Evolutionary conservation across 2,797 vertebrate species (phyloP).

Genomic region (Balearica regulorum): DNA sequence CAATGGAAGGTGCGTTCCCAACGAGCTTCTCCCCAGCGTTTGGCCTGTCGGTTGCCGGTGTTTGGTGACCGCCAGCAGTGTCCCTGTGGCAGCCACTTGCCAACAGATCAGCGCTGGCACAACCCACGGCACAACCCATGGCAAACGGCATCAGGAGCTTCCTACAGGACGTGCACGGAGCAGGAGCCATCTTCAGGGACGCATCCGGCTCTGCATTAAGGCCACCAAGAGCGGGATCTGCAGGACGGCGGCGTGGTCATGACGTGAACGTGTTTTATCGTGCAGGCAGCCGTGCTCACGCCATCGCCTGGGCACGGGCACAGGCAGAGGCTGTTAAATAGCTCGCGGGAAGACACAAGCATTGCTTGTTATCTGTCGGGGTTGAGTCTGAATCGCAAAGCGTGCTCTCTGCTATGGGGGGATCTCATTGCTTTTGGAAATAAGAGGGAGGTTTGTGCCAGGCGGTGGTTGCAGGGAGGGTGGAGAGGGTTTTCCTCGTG

Average conservation of each 20-base stretch:
- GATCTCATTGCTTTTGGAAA: not conserved
- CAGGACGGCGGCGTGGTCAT: not conserved
- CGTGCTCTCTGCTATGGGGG: not conserved
- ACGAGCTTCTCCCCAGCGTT: not conserved
- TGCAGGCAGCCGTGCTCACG: not conserved
- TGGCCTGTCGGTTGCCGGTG: fast-evolving
- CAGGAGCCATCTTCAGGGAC: not conserved
- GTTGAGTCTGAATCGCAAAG: not conserved
- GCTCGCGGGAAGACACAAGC: not conserved
- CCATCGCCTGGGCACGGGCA: not conserved
- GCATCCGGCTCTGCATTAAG: not conserved
- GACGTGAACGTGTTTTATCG: not conserved
- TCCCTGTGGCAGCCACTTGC: not conserved
- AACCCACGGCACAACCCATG: not conserved
- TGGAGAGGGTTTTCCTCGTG: not conserved
- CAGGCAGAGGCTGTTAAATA: not conserved
- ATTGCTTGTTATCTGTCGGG: not conserved
- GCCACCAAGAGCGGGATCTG: not conserved
- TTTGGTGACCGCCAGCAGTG: not conserved
- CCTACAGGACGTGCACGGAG: fast-evolving
- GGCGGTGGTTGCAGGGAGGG: not conserved
- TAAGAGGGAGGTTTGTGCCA: not conserved
- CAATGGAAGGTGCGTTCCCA: not conserved
- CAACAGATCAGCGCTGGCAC: fast-evolving
- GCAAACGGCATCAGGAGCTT: not conserved